phyloP scores from a whole-genome alignment of 1,140 invertebrate genomes.

The Mylabris phalerata region DNA sequence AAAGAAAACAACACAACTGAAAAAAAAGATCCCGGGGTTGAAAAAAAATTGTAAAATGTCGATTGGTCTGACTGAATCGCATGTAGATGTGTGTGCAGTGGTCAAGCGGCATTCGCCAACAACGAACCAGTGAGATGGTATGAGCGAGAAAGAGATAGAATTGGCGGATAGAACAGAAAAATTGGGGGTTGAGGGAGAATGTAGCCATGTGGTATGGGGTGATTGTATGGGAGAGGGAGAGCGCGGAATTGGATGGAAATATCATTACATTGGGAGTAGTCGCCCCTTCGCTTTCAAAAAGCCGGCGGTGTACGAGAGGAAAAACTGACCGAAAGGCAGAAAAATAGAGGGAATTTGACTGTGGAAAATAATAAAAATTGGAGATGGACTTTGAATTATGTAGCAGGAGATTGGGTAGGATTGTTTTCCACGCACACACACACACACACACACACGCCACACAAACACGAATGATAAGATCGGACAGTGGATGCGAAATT shows the following conservation, averaged over 20 bases:
- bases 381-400: conserved; percentile 42
- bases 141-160: not conserved
- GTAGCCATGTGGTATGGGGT: not conserved
- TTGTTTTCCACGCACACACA: conserved; percentile 1
- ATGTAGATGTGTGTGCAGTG: conserved; percentile 17
- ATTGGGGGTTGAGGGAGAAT: conserved; percentile 2
- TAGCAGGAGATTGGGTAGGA: conserved; percentile 29
- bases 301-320: not conserved
- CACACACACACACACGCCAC: too few relatives aligned
- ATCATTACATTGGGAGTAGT: conserved; percentile 38
- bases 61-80: conserved; percentile 28
- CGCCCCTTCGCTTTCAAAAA: conserved; percentile 31
- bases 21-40: conserved; percentile 7
- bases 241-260: conserved; percentile 38
- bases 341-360: conserved; percentile 43
- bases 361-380: conserved; percentile 43
- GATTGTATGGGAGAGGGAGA: conserved; percentile 12
- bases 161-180: not conserved
- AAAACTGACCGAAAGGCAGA: conserved; percentile 41
- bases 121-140: not conserved
- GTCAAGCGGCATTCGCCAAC: not conserved
- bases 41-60: conserved; percentile 33
- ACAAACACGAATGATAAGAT: not conserved
- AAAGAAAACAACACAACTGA: not conserved
- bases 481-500: not conserved